These are phyloP conservation scores for Nibea coibor DNA, from an alignment of 2,113 vertebrate genomes.

Conservation along the genomic window DNA sequence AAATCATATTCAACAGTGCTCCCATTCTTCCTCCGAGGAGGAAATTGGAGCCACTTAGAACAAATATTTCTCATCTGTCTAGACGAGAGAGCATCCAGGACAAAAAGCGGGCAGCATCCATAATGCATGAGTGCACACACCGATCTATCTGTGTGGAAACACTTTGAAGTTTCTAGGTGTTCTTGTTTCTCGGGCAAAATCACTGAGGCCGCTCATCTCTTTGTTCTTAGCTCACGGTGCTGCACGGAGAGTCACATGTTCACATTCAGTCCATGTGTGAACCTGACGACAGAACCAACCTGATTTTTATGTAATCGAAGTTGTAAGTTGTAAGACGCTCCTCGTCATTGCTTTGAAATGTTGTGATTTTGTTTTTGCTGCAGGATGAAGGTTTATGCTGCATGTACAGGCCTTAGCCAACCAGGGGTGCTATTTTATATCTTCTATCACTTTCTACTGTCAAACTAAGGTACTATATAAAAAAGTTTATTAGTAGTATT, in stretches of 20 bases:
- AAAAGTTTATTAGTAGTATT: neutral
- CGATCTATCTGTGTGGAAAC: neutral
- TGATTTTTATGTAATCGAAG: neutral
- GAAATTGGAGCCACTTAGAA: slow-evolving; percentile 13
- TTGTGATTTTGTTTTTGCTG: neutral
- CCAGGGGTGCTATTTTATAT: neutral
- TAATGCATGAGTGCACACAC: slow-evolving; percentile 20
- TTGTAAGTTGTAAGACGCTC: neutral
- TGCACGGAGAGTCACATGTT: too few species aligned
- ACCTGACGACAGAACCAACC: neutral
- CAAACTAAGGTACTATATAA: neutral
- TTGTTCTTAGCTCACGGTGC: neutral
- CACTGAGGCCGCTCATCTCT: neutral
- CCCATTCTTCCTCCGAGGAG: neutral
- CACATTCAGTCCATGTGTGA: neutral
- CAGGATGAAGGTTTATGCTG: neutral
- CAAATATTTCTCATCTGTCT: slow-evolving; percentile 26
- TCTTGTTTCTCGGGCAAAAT: neutral
- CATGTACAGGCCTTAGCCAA: neutral
- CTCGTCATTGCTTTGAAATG: neutral
- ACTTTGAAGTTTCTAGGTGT: neutral
- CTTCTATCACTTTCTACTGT: neutral
- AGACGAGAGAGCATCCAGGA: neutral
- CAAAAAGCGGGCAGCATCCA: neutral
- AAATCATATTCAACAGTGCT: neutral